Evolutionary conservation across 53 echinoderm and acorn worm species (phyloP), one percentile per base, ranked within the genome.

Genomic region (Echinarachnius parma): DNA sequence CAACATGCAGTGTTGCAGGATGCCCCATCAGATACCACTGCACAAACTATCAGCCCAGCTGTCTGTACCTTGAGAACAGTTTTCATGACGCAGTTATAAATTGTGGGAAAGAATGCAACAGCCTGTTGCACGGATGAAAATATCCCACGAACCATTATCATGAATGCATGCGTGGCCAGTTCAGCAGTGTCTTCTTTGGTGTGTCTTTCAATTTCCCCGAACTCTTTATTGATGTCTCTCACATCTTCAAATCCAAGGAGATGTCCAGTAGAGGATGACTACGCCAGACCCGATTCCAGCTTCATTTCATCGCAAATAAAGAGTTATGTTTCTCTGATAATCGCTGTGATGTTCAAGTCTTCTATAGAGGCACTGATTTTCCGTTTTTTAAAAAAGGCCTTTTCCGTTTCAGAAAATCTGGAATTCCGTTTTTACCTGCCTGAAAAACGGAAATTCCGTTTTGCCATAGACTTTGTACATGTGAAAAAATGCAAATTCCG

Each of bases 141-240:
- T n/a, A n/a, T n/a, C n/a, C n/a, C n/a, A n/a, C n/a, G 19, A 10
- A 50, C 52, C 52, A 50, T 68, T 28, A 68, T 19, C 11, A 68
- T 26, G 28, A 72, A 33, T 1, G 48, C 35, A 55, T 72, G 74
- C 31, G 74, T 54, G 23, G 56, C 74, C 8, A 55, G 31, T 33
- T n/a, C 56, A 18, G 26, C 21, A 39, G 42, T 13, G 13, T 34
- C 19, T 9, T 39, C 11, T 2, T 55, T 55, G 8, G 21, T 3
- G n/a, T 33, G 35, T 3, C 32, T 33, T 55, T 36, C 32, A 55
- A 61, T 31, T 5, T 61, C 35, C n/a, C 21, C n/a, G 1, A 61
- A 34, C 61, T 61, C 61, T 31, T 61, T 61, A n/a, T 61, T 31
- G 14, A 61, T 61, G 20, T 31, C 18, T 4, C 61, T 34, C 4